A percentile compares a stretch with the other conserved stretches of the same genome.
Conservation (phyloP, 2,888 invertebrate genomes). For the Margaritifera margaritifera region DNA sequence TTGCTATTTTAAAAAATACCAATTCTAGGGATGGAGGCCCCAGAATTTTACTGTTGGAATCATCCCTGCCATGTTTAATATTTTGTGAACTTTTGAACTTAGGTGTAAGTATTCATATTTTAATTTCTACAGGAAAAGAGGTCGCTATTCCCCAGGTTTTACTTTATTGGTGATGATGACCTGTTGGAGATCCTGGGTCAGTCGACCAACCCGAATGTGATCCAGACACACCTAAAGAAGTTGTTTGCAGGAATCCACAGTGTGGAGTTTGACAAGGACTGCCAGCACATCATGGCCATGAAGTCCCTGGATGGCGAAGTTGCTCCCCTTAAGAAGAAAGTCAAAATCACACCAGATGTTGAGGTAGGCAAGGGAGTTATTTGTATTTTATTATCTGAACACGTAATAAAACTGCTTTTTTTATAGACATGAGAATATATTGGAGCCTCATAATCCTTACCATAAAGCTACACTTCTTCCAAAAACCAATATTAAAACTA, state of each 20-base stretch:
- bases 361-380: slow-evolving; percentile 77
- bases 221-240: slow-evolving; percentile 96
- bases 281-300: slow-evolving; percentile 80
- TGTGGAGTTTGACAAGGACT: slow-evolving; percentile 81
- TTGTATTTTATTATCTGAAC: background rate
- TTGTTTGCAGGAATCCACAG: slow-evolving; percentile 83
- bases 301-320: slow-evolving; percentile 84
- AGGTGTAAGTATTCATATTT: background rate
- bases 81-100: no score
- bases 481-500: no score
- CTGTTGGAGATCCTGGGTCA: slow-evolving; percentile 95
- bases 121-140: slow-evolving; percentile 85
- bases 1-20: no score
- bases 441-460: no score
- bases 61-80: no score
- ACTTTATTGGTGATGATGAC: slow-evolving; percentile 98
- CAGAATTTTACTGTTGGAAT: no score
- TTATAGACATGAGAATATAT: background rate
- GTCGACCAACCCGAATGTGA: slow-evolving; percentile 88
- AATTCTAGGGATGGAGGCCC: no score
- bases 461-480: no score
- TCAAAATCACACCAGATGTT: slow-evolving; percentile 83
- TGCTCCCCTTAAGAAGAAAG: slow-evolving; percentile 80
- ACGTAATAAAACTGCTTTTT: background rate
- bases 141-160: slow-evolving; percentile 93